Conservation (phyloP, 2,797 vertebrate genomes). For the Eurystomus glaucurus region DNA sequence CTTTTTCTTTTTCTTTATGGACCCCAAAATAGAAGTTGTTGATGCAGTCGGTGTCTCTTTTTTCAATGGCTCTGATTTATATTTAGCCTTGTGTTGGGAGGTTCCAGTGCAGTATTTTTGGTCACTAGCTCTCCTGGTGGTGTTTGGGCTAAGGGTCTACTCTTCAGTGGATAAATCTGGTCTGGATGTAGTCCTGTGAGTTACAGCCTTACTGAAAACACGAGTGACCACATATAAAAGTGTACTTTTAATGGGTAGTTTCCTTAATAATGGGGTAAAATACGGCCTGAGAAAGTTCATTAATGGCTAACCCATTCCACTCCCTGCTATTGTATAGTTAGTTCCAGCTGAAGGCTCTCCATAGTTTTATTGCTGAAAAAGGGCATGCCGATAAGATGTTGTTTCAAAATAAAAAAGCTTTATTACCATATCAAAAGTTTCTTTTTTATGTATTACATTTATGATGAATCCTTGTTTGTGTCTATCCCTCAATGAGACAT, state of each 20-base stretch:
- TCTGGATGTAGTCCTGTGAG: not conserved
- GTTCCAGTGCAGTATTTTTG: slow-evolving; percentile 19
- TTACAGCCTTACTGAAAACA: not conserved
- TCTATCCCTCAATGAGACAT: no score
- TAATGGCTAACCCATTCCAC: slow-evolving; percentile 9
- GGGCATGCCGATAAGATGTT: not conserved
- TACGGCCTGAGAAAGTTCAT: not conserved
- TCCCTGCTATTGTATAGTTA: slow-evolving; percentile 2
- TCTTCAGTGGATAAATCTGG: not conserved
- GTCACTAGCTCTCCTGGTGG: not conserved
- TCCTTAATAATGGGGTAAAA: slow-evolving; percentile 6
- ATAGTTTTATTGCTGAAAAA: not conserved
- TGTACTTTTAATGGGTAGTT: slow-evolving; percentile 4
- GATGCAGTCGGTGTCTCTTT: not conserved
- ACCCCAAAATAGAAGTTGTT: slow-evolving; percentile 16
- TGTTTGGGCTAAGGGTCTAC: not conserved
- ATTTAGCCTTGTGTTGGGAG: not conserved
- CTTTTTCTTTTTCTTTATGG: slow-evolving; percentile 2
- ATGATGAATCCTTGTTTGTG: not conserved
- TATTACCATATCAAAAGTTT: not conserved
- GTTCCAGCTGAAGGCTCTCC: slow-evolving; percentile 3
- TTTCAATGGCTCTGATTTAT: slow-evolving; percentile 28
- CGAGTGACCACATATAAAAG: slow-evolving; percentile 1
- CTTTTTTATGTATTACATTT: not conserved
- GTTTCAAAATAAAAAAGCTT: not conserved